Evolutionary conservation across 92 coral and sea anemone species (phyloP).

Genomic region (Palythoa caribaeorum): DNA sequence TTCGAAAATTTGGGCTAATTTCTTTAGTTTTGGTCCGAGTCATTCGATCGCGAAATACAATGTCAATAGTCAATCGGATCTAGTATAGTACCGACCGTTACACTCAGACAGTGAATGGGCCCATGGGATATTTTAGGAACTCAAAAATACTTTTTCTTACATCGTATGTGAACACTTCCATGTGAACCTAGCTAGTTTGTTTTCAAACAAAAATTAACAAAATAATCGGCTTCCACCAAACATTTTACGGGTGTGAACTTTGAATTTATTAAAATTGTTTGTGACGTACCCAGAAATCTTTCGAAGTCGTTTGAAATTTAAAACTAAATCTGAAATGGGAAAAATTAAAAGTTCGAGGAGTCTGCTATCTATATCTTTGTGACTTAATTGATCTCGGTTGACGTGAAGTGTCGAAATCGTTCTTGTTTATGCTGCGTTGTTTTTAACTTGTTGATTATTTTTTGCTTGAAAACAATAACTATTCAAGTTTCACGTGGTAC

Average conservation of each 20-base stretch:
- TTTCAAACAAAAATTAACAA: background rate
- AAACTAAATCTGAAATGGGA: conserved; percentile 5
- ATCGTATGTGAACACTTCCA: background rate
- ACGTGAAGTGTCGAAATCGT: background rate
- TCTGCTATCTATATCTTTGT: background rate
- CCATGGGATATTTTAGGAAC: background rate
- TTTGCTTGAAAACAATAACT: conserved; percentile 17
- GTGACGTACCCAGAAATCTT: background rate
- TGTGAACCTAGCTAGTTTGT: background rate
- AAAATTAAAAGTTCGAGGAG: background rate
- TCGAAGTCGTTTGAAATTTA: conserved; percentile 4
- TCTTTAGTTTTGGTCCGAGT: too few species aligned
- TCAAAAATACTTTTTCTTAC: background rate
- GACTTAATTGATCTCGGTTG: background rate
- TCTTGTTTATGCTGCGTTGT: conserved; percentile 9
- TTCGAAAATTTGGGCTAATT: too few species aligned
- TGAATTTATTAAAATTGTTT: conserved; percentile 12
- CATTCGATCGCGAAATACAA: too few species aligned
- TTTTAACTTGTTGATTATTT: conserved; percentile 1
- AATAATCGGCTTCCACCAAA: background rate
- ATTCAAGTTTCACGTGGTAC: conserved; percentile 38
- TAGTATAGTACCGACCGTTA: too few species aligned
- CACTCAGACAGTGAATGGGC: background rate
- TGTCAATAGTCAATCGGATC: too few species aligned
- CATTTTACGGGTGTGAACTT: conserved; percentile 19